Conservation (phyloP, 2,888 invertebrate genomes). For the Lissonota sp. region DNA sequence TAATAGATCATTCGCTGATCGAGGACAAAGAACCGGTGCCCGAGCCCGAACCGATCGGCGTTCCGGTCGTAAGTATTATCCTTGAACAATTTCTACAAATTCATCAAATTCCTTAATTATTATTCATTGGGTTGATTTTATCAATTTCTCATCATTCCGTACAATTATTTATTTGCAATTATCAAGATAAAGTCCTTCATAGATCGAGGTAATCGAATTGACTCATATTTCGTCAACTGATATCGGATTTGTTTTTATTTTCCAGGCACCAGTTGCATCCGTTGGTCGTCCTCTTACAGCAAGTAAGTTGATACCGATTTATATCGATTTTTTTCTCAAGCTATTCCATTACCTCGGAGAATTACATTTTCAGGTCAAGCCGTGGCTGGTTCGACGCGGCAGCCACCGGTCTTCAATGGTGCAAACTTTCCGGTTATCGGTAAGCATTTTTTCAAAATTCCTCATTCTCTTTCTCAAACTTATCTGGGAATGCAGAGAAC, state of each 20-base stretch:
- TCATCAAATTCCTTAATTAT: no score
- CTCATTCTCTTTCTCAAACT: not conserved
- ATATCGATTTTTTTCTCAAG: constrained; percentile 27
- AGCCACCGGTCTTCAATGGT: constrained; percentile 33
- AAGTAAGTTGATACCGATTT: constrained; percentile 60
- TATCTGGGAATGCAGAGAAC: not conserved
- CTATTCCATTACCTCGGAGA: constrained; percentile 23
- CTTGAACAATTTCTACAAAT: no score
- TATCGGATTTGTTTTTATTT: no score
- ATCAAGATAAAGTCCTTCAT: no score
- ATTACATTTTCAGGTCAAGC: constrained; percentile 45
- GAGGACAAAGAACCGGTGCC: not conserved
- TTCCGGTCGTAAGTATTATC: no score
- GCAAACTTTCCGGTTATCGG: constrained; percentile 71
- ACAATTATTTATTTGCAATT: no score
- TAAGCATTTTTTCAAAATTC: constrained; percentile 40
- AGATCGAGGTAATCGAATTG: no score
- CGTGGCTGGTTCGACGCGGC: constrained; percentile 51
- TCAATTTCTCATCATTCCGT: not conserved
- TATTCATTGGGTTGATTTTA: not conserved
- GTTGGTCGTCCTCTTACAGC: constrained; percentile 66
- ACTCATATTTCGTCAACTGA: no score
- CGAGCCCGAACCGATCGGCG: no score
- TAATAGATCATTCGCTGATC: constrained; percentile 67
- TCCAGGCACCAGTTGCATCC: constrained; percentile 42